Base-by-base conservation (phyloP, 2,113 vertebrate species). In the Meleagris gallopavo region DNA sequence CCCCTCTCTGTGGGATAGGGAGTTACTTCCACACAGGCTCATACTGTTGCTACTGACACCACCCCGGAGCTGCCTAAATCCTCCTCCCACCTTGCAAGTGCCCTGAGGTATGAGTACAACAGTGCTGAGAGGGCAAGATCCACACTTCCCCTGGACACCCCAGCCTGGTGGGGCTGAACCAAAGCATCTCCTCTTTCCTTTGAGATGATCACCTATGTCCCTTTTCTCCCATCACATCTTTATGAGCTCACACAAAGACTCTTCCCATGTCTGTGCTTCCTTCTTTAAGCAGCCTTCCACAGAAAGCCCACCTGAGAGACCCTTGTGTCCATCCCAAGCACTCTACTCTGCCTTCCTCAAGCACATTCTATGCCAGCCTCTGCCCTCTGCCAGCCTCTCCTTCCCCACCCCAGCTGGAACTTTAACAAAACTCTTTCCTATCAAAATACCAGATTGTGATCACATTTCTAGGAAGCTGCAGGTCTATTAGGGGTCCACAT, bases 271-370 rank as follows among this genome's bases (percentile, higher is more conserved):
- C 30, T 20, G 5, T 32, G 50, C 29, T 7, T 7, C 2, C 3
- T 58, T 20, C 20, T 70, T 38, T 20, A 64, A 38, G 11, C 5
- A 34, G 19, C 24, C 54, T 78, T 7, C 4, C 7, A 4, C 13
- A 3, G 3, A 0, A 55, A 19, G 2, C 21, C 4, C 14, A 71
- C 2, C 27, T 30, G 21, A 25, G 36, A 78, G 2, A 5, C 12
- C 12, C 5, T 34, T 3, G 36, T 52, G 6, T 46, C 14, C 30
- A 81, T 3, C 9, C 8, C 12, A 46, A 19, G 5, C 13, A 36
- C 4, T 24, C 45, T 18, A 38, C 4, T 24, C n/a, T 20, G 8
- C 19, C n/a, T 86, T 54, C 40, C 9, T 71, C 22, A 17, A 73
- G 9, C 14, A 72, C 21, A 10, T 5, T 55, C 60, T 41, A 69